Conservation (phyloP, 2,888 invertebrate species). For the Caradrina kadenii region DNA sequence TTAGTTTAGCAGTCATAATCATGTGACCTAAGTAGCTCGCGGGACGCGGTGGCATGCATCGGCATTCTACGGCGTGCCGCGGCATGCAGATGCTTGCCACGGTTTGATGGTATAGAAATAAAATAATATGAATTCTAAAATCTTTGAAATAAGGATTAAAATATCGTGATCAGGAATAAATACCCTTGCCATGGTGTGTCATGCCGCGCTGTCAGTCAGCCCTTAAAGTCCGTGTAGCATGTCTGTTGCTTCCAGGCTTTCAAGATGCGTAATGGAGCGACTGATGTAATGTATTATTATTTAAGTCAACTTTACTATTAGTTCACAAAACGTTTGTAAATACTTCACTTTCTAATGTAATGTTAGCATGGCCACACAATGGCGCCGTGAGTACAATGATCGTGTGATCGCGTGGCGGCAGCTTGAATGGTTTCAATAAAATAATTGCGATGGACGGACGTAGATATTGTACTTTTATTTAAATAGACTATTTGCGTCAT, state of each 20-base stretch:
- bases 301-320: constrained; percentile 51
- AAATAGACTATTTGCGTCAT: constrained; percentile 20
- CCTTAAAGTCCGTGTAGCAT: background rate
- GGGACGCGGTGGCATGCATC: no score
- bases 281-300: constrained; percentile 63
- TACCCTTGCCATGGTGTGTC: no score
- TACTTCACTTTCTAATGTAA: constrained; percentile 55
- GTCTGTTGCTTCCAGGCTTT: constrained; percentile 1
- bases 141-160: no score
- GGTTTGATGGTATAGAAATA: no score
- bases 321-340: constrained; percentile 49
- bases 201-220: no score
- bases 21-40: no score
- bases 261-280: constrained; percentile 40
- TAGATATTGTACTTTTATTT: constrained; percentile 58
- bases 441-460: constrained; percentile 52
- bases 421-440: constrained; percentile 49
- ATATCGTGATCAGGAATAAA: no score
- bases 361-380: constrained; percentile 36
- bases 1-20: no score
- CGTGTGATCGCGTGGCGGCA: constrained; percentile 32
- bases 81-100: no score
- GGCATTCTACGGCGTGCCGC: no score
- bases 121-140: no score
- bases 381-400: constrained; percentile 56